Evolutionary conservation across 2,797 vertebrate species (phyloP).

Genomic region (Cygnus olor): DNA sequence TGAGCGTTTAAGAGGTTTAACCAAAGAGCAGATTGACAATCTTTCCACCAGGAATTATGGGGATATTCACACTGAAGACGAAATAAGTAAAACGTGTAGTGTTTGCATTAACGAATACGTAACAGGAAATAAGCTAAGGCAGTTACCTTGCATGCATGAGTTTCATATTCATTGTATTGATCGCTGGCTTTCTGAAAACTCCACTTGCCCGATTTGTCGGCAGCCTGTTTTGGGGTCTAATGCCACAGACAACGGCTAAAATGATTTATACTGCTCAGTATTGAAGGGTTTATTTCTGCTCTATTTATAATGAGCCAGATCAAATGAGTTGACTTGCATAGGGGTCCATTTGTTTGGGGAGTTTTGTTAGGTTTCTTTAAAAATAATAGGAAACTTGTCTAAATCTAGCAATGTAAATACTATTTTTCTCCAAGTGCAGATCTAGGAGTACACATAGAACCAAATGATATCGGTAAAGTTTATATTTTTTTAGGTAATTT

Average conservation of each 20-base stretch:
- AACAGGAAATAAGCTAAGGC: conserved; percentile 93
- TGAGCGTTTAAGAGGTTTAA: conserved; percentile 89
- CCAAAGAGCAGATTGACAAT: conserved; percentile 99
- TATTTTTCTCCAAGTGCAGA: conserved; percentile 72
- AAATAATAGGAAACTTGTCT: conserved; percentile 56
- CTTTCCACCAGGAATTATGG: conserved; percentile 92
- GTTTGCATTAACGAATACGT: conserved; percentile 97
- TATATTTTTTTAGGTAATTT: conserved; percentile 80
- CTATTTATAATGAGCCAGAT: conserved; percentile 49
- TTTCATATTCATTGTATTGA: conserved; percentile 98
- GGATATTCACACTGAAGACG: conserved; percentile 85
- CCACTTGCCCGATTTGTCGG: conserved; percentile 95
- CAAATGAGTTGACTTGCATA: conserved; percentile 28
- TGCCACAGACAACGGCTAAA: conserved; percentile 50
- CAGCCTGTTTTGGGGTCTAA: conserved; percentile 86
- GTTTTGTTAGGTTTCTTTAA: conserved; percentile 74
- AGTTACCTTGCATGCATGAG: conserved; percentile 91
- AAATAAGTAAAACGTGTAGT: conserved; percentile 89
- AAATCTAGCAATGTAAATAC: conserved; percentile 71
- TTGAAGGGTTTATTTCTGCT: conserved; percentile 45
- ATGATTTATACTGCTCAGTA: background rate
- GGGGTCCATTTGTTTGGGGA: conserved; percentile 46
- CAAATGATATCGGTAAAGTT: conserved; percentile 77
- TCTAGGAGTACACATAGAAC: conserved; percentile 75
- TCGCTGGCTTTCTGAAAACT: conserved; percentile 96